Percentiles rank a stretch among this genome's conserved stretches.
Evolutionary conservation across 2,113 vertebrate genomes (phyloP).

Genomic region (Nycticryphes semicollaris): DNA sequence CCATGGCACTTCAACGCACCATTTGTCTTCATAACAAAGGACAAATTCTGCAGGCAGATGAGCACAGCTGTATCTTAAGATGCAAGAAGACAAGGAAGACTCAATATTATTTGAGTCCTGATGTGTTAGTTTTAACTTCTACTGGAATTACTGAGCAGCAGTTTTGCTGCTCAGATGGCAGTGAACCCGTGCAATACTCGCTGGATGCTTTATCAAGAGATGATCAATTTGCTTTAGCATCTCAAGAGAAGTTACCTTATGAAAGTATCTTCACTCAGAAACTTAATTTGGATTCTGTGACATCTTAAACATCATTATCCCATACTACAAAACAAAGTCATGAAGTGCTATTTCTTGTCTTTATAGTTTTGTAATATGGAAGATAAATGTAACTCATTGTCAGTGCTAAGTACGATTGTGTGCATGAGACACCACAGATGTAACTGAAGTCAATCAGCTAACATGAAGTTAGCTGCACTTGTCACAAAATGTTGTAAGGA

Average conservation of each 20-base stretch:
- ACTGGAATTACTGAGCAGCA: background rate
- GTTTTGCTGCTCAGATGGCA: background rate
- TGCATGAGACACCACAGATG: background rate
- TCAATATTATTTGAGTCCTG: background rate
- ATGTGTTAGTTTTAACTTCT: background rate
- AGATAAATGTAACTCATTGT: background rate
- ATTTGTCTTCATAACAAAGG: background rate
- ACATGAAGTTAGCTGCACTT: background rate
- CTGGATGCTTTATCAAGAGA: background rate
- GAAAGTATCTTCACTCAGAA: background rate
- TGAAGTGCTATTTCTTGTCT: background rate
- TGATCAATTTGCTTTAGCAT: background rate
- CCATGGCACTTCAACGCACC: background rate
- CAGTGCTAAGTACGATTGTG: background rate
- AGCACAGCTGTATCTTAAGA: background rate
- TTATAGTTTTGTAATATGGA: background rate
- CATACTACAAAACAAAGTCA: background rate
- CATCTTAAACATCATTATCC: background rate
- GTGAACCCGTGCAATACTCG: background rate
- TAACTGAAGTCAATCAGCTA: background rate
- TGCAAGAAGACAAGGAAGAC: background rate
- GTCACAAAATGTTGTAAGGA: background rate
- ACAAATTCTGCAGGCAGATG: background rate
- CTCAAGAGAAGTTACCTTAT: background rate
- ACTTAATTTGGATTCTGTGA: background rate